A percentile compares a stretch with the other conserved stretches of the same genome.
Evolutionary conservation across 2,888 invertebrate species (phyloP).

Genomic region (Amphipoea lucens): DNA sequence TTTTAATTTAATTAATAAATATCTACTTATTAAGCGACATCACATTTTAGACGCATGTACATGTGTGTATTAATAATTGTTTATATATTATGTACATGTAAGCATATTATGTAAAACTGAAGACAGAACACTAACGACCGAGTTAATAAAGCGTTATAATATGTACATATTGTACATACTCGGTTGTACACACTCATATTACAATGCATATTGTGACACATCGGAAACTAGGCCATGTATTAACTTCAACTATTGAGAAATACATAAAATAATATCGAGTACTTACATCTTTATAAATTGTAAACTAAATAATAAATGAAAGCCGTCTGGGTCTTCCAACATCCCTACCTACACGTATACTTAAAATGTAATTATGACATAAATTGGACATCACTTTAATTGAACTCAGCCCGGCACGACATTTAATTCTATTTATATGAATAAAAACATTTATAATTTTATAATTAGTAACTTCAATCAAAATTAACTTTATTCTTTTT

Average conservation of each 20-base stretch:
- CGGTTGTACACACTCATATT: conserved; percentile 6
- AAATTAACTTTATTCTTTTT: conserved; percentile 19
- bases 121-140: conserved; percentile 21
- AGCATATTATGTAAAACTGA: conserved; percentile 42
- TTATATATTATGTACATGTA: conserved; percentile 47
- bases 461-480: conserved; percentile 12
- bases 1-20: conserved; percentile 45
- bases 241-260: conserved; percentile 27
- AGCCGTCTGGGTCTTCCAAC: conserved; percentile 43
- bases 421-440: conserved; percentile 19
- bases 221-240: conserved; percentile 42
- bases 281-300: conserved; percentile 32
- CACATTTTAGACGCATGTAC: conserved; percentile 56
- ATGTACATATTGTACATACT: conserved; percentile 49
- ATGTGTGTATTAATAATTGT: conserved; percentile 45
- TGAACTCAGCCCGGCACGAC: conserved; percentile 22
- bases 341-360: conserved; percentile 23
- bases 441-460: conserved; percentile 15
- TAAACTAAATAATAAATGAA: conserved; percentile 43
- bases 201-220: conserved; percentile 25
- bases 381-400: conserved; percentile 35
- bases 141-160: conserved; percentile 35
- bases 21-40: conserved; percentile 61
- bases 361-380: conserved; percentile 38
- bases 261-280: conserved; percentile 44